Base-by-base conservation (phyloP, 2,888 invertebrate genomes). In the Drosophila borborema region DNA sequence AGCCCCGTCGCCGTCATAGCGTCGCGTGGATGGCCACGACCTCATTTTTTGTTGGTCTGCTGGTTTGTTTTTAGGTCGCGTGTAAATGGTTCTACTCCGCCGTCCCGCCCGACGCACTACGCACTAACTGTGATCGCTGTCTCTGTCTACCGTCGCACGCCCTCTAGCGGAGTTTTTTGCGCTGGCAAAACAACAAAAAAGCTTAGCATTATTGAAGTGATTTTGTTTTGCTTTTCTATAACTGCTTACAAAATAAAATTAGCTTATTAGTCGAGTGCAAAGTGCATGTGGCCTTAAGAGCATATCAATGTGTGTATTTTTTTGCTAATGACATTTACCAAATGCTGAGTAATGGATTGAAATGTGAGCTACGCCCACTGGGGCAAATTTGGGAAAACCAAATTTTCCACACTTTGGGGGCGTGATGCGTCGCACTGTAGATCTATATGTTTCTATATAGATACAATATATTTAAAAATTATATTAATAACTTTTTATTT, bases 11-110 rank as follows among this genome's bases (percentile, higher is more conserved):
- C 41, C 43, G 59, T 23, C 61, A 41, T 46, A 49, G 59, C 65
- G 76, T 79, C 82, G 77, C 64, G 83, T 82, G 77, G 72, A 72
- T 67, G 81, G 76, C 87, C 87, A 77, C 82, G 87, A 84, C 82
- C 87, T 71, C 76, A 86, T 72, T 83, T 82, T 62, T 53, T 71
- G 49, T 68, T 81, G 56, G 45, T 68, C 81, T 86, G 72, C 67
- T 81, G 56, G 45, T 65, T 86, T 86, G 72, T 83, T 83, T 84
- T 76, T 86, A 84, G 87, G 85, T 83, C 85, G 87, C 82, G 80
- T 86, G 82, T 68, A 80, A 85, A 77, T 70, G 70, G 46, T 65
- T 55, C 55, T 28, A n/a, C n/a, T 28, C 28, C 56, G 45, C 40
- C 38, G 28, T 36, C 34, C n/a, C 28, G 20, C 41, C 10, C 53